Base-by-base conservation (phyloP, 2,113 vertebrate genomes). In the Oncorhynchus kisutch region DNA sequence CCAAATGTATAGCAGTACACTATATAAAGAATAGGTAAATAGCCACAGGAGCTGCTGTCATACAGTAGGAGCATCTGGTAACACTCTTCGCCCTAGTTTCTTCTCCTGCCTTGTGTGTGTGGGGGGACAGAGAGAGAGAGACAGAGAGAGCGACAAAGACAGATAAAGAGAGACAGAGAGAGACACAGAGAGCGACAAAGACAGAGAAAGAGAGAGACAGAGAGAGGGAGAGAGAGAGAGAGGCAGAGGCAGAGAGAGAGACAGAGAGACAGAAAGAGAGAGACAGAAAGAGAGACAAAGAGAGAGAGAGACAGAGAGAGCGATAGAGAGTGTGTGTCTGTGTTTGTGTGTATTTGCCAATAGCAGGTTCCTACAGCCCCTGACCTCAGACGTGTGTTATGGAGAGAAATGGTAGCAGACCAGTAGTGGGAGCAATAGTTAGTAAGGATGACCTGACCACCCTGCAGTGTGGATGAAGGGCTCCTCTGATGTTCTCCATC, bases 1-100 rank as follows among this genome's bases (percentile, higher is more conserved):
- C 12, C 9, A 54, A 54, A 16, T 34, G 6, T 34, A 34, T 34
- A 34, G 49, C 4, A 51, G 14, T 3, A 13, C 3, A 45, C 39
- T 45, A 45, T 54, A 54, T 54, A 54, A 51, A 3, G 49, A 51
- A 54, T 18, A 54, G 49, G 12, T 54, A 3, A 54, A 54, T 16
- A 54, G 49, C 49, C 49, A 72, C 51, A 70, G 2, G 20, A 49
- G 68, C 20, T 31, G 65, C 65, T 45, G 3, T 4, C 49, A 3
- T 31, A 39, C 16, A 29, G 67, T 31, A 78, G 80, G 4, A 88
- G 80, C 87, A 90, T 80, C 88, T 80, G 89, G 78, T 76, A 91
- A 76, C 82, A 81, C 71, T 1, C 14, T 90, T 91, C 85, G 80
- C 54, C 57, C 22, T 79, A 74, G 71, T 69, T 71, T 76, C 71